These are phyloP conservation scores for Otis tarda DNA, from an alignment of 2,113 vertebrate species.

Conservation along the genomic window DNA sequence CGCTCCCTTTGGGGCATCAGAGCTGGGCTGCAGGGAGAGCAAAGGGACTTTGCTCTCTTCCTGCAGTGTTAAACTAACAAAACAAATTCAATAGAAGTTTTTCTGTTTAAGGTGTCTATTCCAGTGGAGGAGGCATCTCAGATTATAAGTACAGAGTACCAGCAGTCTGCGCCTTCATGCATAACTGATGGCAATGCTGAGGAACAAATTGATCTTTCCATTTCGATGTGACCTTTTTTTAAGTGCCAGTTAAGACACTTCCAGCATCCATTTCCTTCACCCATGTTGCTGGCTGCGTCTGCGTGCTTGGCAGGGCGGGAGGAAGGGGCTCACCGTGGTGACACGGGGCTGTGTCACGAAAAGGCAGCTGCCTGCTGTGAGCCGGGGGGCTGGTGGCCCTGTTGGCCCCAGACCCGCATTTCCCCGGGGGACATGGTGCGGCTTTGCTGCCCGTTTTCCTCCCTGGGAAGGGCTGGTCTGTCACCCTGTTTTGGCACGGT, in stretches of 20 bases:
- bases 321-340: neutral
- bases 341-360: fast-evolving
- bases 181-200: neutral
- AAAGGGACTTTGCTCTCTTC: neutral
- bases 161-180: constrained; percentile 23
- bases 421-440: fast-evolving
- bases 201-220: constrained; percentile 47
- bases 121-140: constrained; percentile 38
- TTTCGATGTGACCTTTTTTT: constrained; percentile 43
- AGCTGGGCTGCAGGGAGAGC: neutral
- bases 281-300: neutral
- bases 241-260: neutral
- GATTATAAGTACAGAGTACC: neutral
- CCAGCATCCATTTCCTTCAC: neutral
- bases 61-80: neutral
- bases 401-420: neutral
- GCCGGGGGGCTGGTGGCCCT: neutral
- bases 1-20: neutral
- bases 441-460: neutral
- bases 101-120: constrained; percentile 50
- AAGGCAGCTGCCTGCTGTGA: neutral
- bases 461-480: neutral
- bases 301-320: neutral
- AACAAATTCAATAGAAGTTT: constrained; percentile 4
- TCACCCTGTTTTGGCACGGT: neutral